Evolutionary conservation across 2,888 invertebrate genomes (phyloP), one percentile per base, ranked within the genome.

Genomic region (Octodonta nipae): DNA sequence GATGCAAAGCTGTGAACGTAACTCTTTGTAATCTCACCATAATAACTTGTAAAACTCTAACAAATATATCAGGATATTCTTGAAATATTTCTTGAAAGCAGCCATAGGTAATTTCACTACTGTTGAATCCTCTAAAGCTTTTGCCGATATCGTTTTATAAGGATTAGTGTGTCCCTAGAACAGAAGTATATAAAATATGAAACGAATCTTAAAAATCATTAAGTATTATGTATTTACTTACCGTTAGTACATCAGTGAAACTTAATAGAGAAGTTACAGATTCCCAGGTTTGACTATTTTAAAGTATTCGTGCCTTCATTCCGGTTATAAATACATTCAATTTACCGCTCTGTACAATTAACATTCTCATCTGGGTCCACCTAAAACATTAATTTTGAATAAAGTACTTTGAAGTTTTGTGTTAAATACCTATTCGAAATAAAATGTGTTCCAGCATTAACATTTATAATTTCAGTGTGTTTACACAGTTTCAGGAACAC

Each of bases 21-120:
- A 99, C 98, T 28, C 98, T 71, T 59, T 96, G 95, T 17, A 99
- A 66, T 4, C 98, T 76, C 30, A 96, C 88, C 91, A 98, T 95
- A 43, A 99, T 93, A 22, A 73, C 78, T 70, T 91, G 86, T 57
- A 95, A 86, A 30, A 95, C 88, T 46, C 95, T 73, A 34, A 95
- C 88, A 57, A 95, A 83, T 41, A 91, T 88, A 56, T 95, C 95
- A 0, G 95, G 95, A 60, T 88, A 88, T 55, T 89, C 85, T 51
- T 85, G 78, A 62, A 93, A 89, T 1, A 87, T 80, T 54, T 86
- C 84, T 54, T 83, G 80, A 58, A 91, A 89, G 88, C 88, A 38
- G 76, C 67, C 78, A 89, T 86, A 5, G 89, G 88, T 34, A 91
- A 63, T 52, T 87, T 82, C 10, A 95, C 81, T n/a, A 95, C 82